phyloP scores from a whole-genome alignment of 2,113 vertebrate species.

The Galbula dea region DNA sequence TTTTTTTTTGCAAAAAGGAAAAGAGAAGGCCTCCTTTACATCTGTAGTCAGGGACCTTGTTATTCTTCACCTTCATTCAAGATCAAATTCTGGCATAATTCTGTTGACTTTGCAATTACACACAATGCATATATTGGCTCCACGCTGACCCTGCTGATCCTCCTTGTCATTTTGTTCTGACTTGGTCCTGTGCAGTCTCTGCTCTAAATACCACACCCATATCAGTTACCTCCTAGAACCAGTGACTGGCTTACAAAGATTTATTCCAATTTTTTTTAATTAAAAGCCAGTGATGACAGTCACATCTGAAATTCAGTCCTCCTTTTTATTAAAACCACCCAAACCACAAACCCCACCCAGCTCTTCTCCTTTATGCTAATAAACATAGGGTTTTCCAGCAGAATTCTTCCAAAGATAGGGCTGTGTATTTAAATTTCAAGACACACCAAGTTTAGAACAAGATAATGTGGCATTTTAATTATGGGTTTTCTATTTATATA shows the following conservation, averaged over 20 bases:
- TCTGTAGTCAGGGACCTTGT: background rate
- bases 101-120: background rate
- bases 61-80: background rate
- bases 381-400: background rate
- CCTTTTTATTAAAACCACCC: background rate
- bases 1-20: background rate
- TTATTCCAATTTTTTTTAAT: background rate
- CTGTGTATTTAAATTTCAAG: conserved; percentile 46
- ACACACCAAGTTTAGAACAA: conserved; percentile 46
- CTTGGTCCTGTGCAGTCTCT: background rate
- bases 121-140: background rate
- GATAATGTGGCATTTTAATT: conserved; percentile 49
- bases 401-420: conserved; percentile 13
- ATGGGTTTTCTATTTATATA: conserved; percentile 39
- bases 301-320: background rate
- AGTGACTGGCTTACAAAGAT: background rate
- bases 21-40: background rate
- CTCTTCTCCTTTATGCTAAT: background rate
- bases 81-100: conserved; percentile 1
- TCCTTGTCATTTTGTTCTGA: background rate
- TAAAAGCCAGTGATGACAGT: background rate
- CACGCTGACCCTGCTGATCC: background rate
- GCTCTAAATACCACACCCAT: background rate
- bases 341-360: background rate
- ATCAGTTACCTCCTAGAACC: background rate